Conservation (phyloP, 2,888 invertebrate genomes). For the Ceramica pisi region DNA sequence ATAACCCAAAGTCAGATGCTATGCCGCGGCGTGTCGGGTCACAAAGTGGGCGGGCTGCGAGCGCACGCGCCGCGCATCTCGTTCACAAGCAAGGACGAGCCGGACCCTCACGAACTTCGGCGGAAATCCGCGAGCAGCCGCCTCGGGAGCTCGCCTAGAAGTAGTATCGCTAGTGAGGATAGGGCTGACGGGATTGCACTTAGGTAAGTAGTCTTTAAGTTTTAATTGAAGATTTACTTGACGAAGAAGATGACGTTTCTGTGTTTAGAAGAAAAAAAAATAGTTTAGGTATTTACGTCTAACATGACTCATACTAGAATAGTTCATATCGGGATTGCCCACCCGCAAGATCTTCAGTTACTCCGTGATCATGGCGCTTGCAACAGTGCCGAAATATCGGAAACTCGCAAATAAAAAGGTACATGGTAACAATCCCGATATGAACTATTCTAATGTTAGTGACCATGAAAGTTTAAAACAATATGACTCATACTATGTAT, state of each 20-base stretch:
- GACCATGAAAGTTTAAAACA: too few relatives aligned
- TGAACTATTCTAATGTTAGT: too few relatives aligned
- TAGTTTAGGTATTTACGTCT: too few relatives aligned
- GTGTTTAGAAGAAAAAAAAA: too few relatives aligned
- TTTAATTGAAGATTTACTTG: background rate
- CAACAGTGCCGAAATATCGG: too few relatives aligned
- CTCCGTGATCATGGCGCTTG: too few relatives aligned
- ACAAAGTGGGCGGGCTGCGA: slow-evolving; percentile 85
- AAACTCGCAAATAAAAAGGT: too few relatives aligned
- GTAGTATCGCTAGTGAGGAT: slow-evolving; percentile 88
- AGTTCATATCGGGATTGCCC: too few relatives aligned
- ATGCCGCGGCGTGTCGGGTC: slow-evolving; percentile 85
- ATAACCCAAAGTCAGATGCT: slow-evolving; percentile 85
- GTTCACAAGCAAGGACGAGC: slow-evolving; percentile 84
- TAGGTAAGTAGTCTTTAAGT: slow-evolving; percentile 84
- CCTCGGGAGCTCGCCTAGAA: slow-evolving; percentile 85
- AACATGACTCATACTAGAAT: too few relatives aligned
- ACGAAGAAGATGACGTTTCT: background rate
- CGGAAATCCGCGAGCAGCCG: slow-evolving; percentile 87
- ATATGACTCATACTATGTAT: too few relatives aligned
- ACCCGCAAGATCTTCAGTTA: too few relatives aligned
- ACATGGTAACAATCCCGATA: too few relatives aligned
- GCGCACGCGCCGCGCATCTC: slow-evolving; percentile 87
- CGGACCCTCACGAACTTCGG: slow-evolving; percentile 80
- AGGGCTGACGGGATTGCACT: slow-evolving; percentile 91